Evolutionary conservation across 92 coral and sea anemone genomes (phyloP), one percentile per base, ranked within the genome.

Genomic region (Porites evermanni): DNA sequence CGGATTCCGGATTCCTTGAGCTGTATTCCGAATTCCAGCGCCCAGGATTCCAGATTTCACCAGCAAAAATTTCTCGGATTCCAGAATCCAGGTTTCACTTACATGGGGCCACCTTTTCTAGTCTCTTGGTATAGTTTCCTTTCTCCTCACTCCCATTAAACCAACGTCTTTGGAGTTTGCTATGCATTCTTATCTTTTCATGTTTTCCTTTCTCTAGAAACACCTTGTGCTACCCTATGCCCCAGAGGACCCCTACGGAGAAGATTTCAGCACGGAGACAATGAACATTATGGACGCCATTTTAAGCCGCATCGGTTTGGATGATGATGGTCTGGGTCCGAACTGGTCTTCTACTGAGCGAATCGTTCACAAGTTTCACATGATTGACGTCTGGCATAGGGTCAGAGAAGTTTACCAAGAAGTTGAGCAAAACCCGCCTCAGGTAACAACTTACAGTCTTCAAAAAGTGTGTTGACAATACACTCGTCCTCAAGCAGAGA

Each of bases 381-480:
- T 94, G 97, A 85, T 89, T 86, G 97, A 94, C 91, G 97, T 94
- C 70, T 94, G 97, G 97, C 88, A 88, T 51, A 91, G 91, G 51
- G 94, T 94, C 16, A 90, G 54, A 72, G 91, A 79, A 29, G 82
- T 88, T 64, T 94, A 82, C 72, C 75, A 64, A 47, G 91, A 93
- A 17, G 96, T 93, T 10, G 58, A 38, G 10, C 56, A 75, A 44
- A 64, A 72, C 60, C 95, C 94, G 16, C 97, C 97, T 12, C 91
- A 91, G 95, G 94, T 91, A 61, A 68, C n/a, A 38, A 38, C 47
- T 38, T 38, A 38, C 5, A 38, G 47, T 38, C 47, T 38, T 4
- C 4, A 4, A 3, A 4, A 38, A 4, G 47, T 29, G 47, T 38
- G 47, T 38, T 4, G 47, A 38, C 7, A 38, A 38, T 38, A 38